Conservation (phyloP, 1,140 invertebrate genomes). For the Planococcus citri region DNA sequence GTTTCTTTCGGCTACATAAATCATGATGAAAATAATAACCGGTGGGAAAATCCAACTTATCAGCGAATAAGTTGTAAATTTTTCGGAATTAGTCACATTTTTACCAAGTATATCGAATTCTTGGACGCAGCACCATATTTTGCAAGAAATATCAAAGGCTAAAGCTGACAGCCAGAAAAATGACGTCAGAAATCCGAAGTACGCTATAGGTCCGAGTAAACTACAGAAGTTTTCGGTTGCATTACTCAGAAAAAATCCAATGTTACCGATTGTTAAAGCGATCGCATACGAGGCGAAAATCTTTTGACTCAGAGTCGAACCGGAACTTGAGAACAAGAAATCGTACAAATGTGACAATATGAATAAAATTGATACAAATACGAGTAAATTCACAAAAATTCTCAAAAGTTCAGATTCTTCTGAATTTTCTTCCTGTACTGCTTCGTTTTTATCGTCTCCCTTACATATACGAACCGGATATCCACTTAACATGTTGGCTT, state of each 20-base stretch:
- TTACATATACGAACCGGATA: background rate
- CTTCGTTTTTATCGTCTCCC: background rate
- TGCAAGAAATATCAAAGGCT: constrained; percentile 21
- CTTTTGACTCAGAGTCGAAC: constrained; percentile 14
- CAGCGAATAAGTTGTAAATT: constrained; percentile 19
- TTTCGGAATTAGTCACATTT: background rate
- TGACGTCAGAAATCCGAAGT: constrained; percentile 21
- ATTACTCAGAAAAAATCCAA: background rate
- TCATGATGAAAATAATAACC: background rate
- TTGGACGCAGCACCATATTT: background rate
- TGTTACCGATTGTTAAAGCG: constrained; percentile 14
- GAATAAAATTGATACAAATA: background rate
- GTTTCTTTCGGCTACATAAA: background rate
- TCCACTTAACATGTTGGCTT: background rate
- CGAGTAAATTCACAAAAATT: background rate
- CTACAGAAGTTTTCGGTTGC: background rate
- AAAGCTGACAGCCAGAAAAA: constrained; percentile 23
- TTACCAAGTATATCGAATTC: background rate
- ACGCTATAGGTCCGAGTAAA: background rate
- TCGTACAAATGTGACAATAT: background rate
- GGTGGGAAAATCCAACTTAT: constrained; percentile 20
- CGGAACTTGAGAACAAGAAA: background rate
- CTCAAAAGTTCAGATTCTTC: too few relatives aligned
- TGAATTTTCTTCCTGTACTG: background rate
- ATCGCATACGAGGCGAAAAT: background rate